Conservation (phyloP, 2,797 vertebrate species). For the Pelochelys cantorii region DNA sequence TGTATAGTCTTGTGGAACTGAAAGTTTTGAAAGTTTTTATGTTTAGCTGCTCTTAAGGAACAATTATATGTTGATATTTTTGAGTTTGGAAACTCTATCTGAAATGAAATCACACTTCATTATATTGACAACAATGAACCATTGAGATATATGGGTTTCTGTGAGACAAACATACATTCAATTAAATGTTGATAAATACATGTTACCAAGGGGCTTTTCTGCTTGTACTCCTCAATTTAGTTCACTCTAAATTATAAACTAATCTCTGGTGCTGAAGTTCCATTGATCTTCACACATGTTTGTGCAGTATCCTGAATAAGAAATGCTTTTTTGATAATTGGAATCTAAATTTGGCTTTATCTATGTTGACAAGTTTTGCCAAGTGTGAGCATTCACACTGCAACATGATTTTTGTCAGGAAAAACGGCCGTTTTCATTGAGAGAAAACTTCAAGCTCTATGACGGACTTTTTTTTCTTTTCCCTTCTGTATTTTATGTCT, state of each 20-base stretch:
- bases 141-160: not conserved
- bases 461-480: no score
- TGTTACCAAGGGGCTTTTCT: not conserved
- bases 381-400: no score
- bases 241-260: not conserved
- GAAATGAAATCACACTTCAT: not conserved
- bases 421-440: no score
- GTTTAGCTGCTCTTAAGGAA: conserved; percentile 60
- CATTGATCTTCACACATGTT: not conserved
- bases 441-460: no score
- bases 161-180: not conserved
- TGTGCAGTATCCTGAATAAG: not conserved
- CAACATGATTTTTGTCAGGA: no score
- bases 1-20: conserved; percentile 41
- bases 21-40: conserved; percentile 34
- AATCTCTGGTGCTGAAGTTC: not conserved
- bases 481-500: no score
- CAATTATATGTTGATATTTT: not conserved
- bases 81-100: conserved; percentile 36
- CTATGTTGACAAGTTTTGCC: no score
- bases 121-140: not conserved
- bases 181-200: not conserved
- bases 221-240: not conserved
- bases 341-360: not conserved
- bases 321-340: not conserved